Percentiles rank a stretch among this genome's conserved stretches.
Evolutionary conservation across 2,113 vertebrate species (phyloP).

Genomic region (Corythornis madagascariensis): DNA sequence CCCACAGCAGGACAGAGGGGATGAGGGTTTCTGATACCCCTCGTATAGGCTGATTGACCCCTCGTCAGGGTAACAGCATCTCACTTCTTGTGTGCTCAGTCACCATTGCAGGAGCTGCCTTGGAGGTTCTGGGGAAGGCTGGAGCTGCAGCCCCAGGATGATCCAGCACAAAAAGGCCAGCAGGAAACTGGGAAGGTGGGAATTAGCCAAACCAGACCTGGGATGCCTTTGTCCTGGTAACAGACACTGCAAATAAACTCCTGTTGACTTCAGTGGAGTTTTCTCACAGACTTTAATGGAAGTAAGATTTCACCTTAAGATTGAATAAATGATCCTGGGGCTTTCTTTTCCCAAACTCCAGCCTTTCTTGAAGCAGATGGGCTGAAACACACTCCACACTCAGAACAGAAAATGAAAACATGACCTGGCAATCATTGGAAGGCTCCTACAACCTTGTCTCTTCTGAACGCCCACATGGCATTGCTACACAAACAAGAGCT

Average conservation of each 20-base stretch:
- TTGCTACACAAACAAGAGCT: constrained; percentile 22
- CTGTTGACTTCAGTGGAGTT: background rate
- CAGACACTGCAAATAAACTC: background rate
- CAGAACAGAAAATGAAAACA: background rate
- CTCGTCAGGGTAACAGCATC: background rate
- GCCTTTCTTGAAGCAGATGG: background rate
- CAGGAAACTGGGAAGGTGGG: background rate
- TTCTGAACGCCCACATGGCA: background rate
- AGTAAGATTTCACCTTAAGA: background rate
- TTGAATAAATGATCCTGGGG: background rate
- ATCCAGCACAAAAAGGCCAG: background rate
- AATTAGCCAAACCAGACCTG: background rate
- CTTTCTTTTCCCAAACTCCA: background rate
- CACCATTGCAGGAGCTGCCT: background rate
- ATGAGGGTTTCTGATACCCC: background rate
- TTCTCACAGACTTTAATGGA: background rate
- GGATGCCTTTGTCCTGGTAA: background rate
- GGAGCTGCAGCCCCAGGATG: background rate
- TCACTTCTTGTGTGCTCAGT: background rate
- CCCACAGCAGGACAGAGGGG: background rate
- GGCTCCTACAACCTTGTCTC: background rate
- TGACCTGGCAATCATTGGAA: background rate
- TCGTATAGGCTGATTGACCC: background rate
- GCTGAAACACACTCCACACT: background rate
- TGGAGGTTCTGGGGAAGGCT: background rate